Conservation (phyloP, 2,113 vertebrate genomes). For the Ictidomys tridecemlineatus region DNA sequence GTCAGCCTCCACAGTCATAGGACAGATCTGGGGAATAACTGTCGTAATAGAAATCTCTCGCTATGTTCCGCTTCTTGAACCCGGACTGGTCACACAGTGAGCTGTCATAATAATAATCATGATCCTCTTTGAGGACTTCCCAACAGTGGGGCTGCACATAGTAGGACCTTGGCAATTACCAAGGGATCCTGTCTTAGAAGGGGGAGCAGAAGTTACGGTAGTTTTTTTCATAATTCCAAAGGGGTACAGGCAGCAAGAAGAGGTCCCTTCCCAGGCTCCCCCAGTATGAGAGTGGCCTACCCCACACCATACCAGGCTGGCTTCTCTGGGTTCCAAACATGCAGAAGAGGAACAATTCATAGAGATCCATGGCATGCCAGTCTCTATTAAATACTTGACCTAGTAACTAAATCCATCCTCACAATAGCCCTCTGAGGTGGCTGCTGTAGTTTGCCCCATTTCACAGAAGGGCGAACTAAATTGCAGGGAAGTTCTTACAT, state of each 20-base stretch:
- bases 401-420: not conserved
- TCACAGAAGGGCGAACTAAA: not conserved
- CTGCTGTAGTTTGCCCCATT: not conserved
- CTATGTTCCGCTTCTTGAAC: slow-evolving; percentile 20
- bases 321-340: not conserved
- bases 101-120: not conserved
- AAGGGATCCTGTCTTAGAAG: not conserved
- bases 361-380: too few species aligned
- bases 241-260: not conserved
- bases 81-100: not conserved
- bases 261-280: not conserved
- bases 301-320: too few species aligned
- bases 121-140: not conserved
- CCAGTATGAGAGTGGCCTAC: not conserved
- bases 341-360: not conserved
- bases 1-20: not conserved
- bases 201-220: not conserved
- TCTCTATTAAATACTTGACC: not conserved
- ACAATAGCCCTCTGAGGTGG: not conserved
- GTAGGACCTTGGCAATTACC: not conserved
- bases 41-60: not conserved
- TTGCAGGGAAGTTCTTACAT: not conserved
- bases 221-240: not conserved
- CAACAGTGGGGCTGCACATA: not conserved
- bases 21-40: not conserved